Evolutionary conservation across 1,140 invertebrate species (phyloP).

Genomic region (Drepana arcuata): DNA sequence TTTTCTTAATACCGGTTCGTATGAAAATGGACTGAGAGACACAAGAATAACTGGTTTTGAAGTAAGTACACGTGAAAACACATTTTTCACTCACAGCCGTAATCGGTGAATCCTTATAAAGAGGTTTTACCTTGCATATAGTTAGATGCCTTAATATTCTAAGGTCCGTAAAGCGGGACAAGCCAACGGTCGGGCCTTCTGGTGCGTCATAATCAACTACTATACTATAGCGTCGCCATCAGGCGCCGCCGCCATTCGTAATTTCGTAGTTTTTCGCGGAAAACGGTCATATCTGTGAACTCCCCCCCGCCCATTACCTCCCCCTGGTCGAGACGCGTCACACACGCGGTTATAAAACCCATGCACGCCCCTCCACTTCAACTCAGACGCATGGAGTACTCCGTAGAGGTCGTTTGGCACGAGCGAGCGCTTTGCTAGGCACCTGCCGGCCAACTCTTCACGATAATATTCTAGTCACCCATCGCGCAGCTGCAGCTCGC

Average conservation of each 20-base stretch:
- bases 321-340: slow-evolving; percentile 62
- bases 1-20: no score
- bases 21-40: neutral
- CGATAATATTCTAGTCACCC: slow-evolving; percentile 69
- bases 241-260: slow-evolving; percentile 42
- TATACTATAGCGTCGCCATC: slow-evolving; percentile 33
- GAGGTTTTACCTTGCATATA: slow-evolving; percentile 12
- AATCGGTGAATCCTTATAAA: slow-evolving; percentile 15
- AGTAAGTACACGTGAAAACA: neutral
- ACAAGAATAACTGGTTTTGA: slow-evolving; percentile 16
- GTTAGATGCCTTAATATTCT: slow-evolving; percentile 16
- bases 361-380: slow-evolving; percentile 56
- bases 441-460: slow-evolving; percentile 68
- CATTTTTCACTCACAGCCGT: slow-evolving; percentile 38
- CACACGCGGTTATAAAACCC: slow-evolving; percentile 67
- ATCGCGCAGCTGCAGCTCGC: slow-evolving; percentile 61
- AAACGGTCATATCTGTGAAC: slow-evolving; percentile 52
- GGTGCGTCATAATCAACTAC: slow-evolving; percentile 47
- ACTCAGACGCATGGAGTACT: slow-evolving; percentile 73
- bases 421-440: slow-evolving; percentile 73
- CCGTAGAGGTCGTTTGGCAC: slow-evolving; percentile 74
- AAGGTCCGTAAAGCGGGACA: slow-evolving; percentile 29
- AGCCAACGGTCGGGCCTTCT: slow-evolving; percentile 39
- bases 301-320: slow-evolving; percentile 15
- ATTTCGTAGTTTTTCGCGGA: slow-evolving; percentile 65